These are phyloP conservation scores for Athalia circularis DNA, from an alignment of 2,888 invertebrate genomes.

Conservation along the genomic window DNA sequence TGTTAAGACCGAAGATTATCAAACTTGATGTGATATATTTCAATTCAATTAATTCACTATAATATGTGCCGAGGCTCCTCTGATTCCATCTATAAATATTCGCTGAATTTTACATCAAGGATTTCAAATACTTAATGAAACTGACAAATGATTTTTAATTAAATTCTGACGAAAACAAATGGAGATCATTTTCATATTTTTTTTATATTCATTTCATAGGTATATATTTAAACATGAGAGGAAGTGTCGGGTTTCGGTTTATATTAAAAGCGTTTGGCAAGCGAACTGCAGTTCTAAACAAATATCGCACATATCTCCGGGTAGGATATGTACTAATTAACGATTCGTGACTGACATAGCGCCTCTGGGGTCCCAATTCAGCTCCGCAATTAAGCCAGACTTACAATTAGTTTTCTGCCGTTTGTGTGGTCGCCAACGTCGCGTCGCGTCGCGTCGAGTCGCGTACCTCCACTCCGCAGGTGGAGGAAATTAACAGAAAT, in stretches of 20 bases:
- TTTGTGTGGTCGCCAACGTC: constrained; percentile 1
- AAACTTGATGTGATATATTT: not conserved
- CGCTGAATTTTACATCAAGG: no score
- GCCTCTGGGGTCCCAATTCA: not conserved
- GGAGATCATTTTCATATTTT: no score
- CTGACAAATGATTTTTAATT: no score
- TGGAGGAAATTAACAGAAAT: no score
- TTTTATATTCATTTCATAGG: no score
- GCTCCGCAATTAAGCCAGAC: not conserved
- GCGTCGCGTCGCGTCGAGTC: not conserved
- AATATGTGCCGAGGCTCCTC: no score
- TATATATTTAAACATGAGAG: no score
- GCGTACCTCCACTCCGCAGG: not conserved
- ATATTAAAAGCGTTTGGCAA: not conserved
- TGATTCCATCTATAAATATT: no score
- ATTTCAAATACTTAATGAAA: no score
- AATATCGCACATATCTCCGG: not conserved
- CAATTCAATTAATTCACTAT: no score
- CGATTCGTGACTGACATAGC: constrained; percentile 12
- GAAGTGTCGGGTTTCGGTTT: no score
- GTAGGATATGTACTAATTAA: not conserved
- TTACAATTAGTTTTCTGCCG: not conserved
- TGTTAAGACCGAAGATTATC: not conserved
- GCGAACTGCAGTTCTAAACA: not conserved
- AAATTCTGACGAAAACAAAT: no score